Evolutionary conservation across 2,888 invertebrate genomes (phyloP).

Genomic region (Nomada hirtipes): DNA sequence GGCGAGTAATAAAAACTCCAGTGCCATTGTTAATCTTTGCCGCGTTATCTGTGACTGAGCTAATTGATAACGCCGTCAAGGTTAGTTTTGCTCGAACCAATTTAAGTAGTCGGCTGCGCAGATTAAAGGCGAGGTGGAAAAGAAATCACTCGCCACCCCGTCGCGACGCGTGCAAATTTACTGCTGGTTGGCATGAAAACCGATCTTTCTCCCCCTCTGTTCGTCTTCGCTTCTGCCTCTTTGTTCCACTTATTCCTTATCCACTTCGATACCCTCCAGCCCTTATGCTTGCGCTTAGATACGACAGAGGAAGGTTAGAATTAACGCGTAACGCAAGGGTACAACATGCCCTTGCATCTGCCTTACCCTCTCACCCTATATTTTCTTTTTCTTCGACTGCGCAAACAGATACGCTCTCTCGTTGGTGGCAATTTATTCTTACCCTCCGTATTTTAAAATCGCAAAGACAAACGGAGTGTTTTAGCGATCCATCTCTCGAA

Average conservation of each 20-base stretch:
- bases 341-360: constrained; percentile 30
- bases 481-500: constrained; percentile 52
- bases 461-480: constrained; percentile 51
- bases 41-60: constrained; percentile 70
- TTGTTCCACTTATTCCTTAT: constrained; percentile 59
- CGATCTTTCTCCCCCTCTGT: constrained; percentile 60
- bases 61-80: constrained; percentile 80
- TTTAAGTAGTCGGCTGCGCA: constrained; percentile 77
- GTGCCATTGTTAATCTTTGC: no score
- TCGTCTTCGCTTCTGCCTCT: constrained; percentile 9
- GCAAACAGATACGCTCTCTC: background rate
- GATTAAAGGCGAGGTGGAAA: constrained; percentile 75
- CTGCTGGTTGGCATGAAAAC: constrained; percentile 75
- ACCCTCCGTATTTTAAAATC: constrained; percentile 18
- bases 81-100: constrained; percentile 77
- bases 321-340: constrained; percentile 57
- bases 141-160: constrained; percentile 72
- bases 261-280: constrained; percentile 35
- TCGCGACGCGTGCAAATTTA: constrained; percentile 75
- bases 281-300: no score
- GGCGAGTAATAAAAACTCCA: no score
- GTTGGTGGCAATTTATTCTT: constrained; percentile 28
- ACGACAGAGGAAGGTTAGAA: constrained; percentile 57
- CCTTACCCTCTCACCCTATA: background rate
- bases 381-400: background rate